Evolutionary conservation across 2,888 invertebrate genomes (phyloP), one percentile per base, ranked within the genome.

Genomic region (Noctua fimbriata): DNA sequence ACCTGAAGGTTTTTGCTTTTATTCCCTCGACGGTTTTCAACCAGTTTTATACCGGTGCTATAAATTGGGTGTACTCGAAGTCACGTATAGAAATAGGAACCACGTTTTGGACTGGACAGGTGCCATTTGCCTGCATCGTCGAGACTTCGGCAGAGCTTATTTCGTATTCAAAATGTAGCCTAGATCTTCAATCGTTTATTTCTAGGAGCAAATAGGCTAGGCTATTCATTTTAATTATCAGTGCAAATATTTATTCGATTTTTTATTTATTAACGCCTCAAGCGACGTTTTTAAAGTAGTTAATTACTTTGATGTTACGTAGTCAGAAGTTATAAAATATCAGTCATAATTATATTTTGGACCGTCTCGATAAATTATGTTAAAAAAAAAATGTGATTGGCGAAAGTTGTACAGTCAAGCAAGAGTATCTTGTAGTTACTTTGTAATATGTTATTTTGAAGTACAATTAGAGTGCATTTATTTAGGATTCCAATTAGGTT

Each of bases 321-420:
- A 58, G 73, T 6, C 47, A 44, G 49, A 80, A 44, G 58, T 73
- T 82, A 81, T 78, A 47, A 49, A 12, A 58, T 80, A 77, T 69
- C 12, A 73, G 47, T 74, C 47, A 66, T 47, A n/a, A n/a, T n/a
- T n/a, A 76, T 73, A 71, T 69, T 79, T 49, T 55, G 60, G 69
- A 73, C 55, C 3, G 73, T 67, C 67, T 83, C 69, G 28, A 80
- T 79, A 80, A 85, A 77, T 79, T 76, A 80, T 70, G 60, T 67
- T 36, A 28, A 49, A 21, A 85, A 86, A 88, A 88, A 86, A 83
- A 83, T 70, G 60, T 74, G 87, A 73, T 73, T 55, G 81, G 87
- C 76, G 88, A 89, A 89, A 89, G 88, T 88, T 87, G 41, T 69
- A 4, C 16, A 55, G 44, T 66, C 52, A 85, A 88, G 86, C 81